Percentiles rank a stretch among this genome's conserved stretches.
Evolutionary conservation across 2,888 invertebrate species (phyloP).

Genomic region (Limenitis camilla): DNA sequence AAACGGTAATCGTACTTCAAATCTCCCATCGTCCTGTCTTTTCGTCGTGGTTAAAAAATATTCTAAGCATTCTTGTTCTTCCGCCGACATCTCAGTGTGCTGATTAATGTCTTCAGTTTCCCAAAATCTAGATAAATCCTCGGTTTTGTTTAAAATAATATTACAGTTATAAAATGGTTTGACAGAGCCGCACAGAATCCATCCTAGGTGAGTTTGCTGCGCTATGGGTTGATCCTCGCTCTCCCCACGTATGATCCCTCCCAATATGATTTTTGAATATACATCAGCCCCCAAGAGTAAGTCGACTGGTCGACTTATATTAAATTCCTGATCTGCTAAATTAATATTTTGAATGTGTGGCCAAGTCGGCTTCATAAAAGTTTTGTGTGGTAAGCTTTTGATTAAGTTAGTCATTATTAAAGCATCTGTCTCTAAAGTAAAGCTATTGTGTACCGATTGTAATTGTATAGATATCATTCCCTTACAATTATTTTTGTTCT

Average conservation of each 20-base stretch:
- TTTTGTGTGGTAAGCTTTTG: too few species aligned
- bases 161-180: too few species aligned
- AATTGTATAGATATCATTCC: background rate
- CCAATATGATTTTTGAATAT: too few species aligned
- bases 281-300: background rate
- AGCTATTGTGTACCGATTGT: background rate
- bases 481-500: constrained; percentile 1
- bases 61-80: constrained; percentile 13
- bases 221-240: too few species aligned
- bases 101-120: constrained; percentile 9
- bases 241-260: too few species aligned
- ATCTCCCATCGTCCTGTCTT: background rate
- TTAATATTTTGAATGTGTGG: too few species aligned
- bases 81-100: background rate
- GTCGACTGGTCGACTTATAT: background rate
- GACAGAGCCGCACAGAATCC: too few species aligned
- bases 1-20: background rate
- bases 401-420: background rate
- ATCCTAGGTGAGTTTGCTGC: too few species aligned
- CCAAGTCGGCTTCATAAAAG: too few species aligned
- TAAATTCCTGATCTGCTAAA: background rate
- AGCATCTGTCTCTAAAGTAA: background rate
- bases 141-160: background rate
- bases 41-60: background rate
- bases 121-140: background rate